Evolutionary conservation across 1,140 invertebrate genomes (phyloP).

Genomic region (Caenorhabditis tropicalis): DNA sequence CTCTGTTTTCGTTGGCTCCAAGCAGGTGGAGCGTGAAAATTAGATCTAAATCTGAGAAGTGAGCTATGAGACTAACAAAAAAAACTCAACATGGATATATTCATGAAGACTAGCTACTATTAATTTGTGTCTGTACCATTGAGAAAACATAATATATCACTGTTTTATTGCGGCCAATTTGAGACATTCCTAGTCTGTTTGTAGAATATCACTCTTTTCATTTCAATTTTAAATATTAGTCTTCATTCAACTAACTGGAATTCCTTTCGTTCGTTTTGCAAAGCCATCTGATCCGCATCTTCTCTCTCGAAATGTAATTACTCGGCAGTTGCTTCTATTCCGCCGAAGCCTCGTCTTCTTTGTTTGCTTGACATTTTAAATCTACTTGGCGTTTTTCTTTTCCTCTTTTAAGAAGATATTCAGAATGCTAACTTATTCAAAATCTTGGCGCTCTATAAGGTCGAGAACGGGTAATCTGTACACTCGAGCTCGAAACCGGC

Average conservation of each 20-base stretch:
- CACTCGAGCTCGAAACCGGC: constrained; percentile 49
- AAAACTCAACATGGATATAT: background rate
- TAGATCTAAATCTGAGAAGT: background rate
- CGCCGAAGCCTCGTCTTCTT: background rate
- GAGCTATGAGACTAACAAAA: background rate
- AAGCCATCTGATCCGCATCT: constrained; percentile 39
- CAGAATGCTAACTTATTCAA: constrained; percentile 57
- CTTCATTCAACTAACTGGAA: background rate
- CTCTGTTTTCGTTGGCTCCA: background rate
- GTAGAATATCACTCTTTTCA: background rate
- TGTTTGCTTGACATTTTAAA: constrained; percentile 23
- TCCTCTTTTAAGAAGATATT: background rate
- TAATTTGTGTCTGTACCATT: background rate
- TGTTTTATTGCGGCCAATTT: too few species aligned
- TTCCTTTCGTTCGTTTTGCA: background rate
- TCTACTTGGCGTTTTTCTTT: background rate
- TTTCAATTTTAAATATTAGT: background rate
- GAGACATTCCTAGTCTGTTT: too few species aligned
- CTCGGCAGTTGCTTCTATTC: constrained; percentile 41
- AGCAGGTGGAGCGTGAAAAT: constrained; percentile 36
- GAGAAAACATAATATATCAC: too few species aligned
- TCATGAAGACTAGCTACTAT: background rate
- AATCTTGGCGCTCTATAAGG: constrained; percentile 55
- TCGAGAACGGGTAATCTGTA: constrained; percentile 55
- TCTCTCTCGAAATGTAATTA: constrained; percentile 40